Conservation (phyloP, 2,888 invertebrate species). For the Ormyrus labotus region DNA sequence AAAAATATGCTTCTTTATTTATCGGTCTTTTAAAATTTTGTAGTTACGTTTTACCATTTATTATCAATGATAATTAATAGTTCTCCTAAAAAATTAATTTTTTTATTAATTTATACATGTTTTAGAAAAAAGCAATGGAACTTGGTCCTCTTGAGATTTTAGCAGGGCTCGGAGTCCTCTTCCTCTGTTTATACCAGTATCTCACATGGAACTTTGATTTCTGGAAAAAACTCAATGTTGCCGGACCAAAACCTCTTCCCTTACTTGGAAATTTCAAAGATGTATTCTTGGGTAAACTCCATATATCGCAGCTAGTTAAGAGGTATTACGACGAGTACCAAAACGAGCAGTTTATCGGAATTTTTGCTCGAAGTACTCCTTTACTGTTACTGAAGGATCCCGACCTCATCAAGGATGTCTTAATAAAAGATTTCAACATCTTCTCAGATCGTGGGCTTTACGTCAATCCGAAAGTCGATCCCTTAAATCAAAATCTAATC, state of each 20-base stretch:
- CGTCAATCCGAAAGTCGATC: slow-evolving; percentile 70
- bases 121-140: too few relatives aligned
- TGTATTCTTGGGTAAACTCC: slow-evolving; percentile 63
- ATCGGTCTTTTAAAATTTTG: too few relatives aligned
- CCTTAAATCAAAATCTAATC: slow-evolving; percentile 74
- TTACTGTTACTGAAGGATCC: slow-evolving; percentile 72
- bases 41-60: too few relatives aligned
- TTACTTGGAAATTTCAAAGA: slow-evolving; percentile 59
- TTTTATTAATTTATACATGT: too few relatives aligned
- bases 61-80: too few relatives aligned
- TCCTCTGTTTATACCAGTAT: slow-evolving; percentile 65
- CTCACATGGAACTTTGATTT: slow-evolving; percentile 66
- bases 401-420: slow-evolving; percentile 71
- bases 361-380: slow-evolving; percentile 70
- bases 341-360: slow-evolving; percentile 59
- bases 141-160: too few relatives aligned
- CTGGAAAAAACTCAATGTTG: slow-evolving; percentile 64
- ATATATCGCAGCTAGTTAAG: slow-evolving; percentile 68
- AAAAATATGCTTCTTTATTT: too few relatives aligned
- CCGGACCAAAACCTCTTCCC: slow-evolving; percentile 69
- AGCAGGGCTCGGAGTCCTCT: slow-evolving; percentile 16
- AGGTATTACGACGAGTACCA: slow-evolving; percentile 60
- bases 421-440: slow-evolving; percentile 75
- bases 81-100: too few relatives aligned
- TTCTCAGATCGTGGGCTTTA: slow-evolving; percentile 67